These are phyloP conservation scores for Achroia grisella DNA, from an alignment of 1,140 invertebrate species.

Conservation along the genomic window DNA sequence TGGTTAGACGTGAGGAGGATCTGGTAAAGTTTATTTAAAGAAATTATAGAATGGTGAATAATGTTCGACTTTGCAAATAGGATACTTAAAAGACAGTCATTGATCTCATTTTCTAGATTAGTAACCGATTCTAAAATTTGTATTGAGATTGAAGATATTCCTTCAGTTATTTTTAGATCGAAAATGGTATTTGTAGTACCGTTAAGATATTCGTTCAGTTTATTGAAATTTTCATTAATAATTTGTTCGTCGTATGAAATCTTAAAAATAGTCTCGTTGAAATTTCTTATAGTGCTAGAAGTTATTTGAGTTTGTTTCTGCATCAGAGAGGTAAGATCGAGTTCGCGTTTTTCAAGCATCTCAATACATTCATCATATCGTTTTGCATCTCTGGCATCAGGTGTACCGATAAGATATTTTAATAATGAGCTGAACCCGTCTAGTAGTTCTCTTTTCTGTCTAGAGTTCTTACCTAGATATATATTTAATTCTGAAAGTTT, in stretches of 20 bases:
- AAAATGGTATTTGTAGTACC: slow-evolving; percentile 15
- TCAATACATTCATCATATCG: slow-evolving; percentile 22
- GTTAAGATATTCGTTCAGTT: slow-evolving; percentile 15
- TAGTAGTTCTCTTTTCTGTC: slow-evolving; percentile 20
- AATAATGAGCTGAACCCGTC: slow-evolving; percentile 30
- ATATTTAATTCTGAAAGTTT: slow-evolving; percentile 3
- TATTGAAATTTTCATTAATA: slow-evolving; percentile 22
- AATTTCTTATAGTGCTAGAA: slow-evolving; percentile 17
- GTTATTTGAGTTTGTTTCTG: slow-evolving; percentile 20
- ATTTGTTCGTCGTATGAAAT: slow-evolving; percentile 21
- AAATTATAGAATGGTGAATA: slow-evolving; percentile 32
- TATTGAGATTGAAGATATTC: slow-evolving; percentile 12
- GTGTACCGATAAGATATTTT: slow-evolving; percentile 42
- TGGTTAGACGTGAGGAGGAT: slow-evolving; percentile 27
- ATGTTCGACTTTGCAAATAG: slow-evolving; percentile 29
- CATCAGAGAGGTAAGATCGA: slow-evolving; percentile 10
- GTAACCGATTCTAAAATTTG: slow-evolving; percentile 10
- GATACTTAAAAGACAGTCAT: slow-evolving; percentile 25
- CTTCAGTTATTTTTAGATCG: slow-evolving; percentile 15
- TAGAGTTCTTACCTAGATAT: slow-evolving; percentile 7
- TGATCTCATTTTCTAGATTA: slow-evolving; percentile 18
- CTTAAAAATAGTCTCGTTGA: slow-evolving; percentile 22
- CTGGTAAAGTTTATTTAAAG: slow-evolving; percentile 18
- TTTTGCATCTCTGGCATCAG: slow-evolving; percentile 23
- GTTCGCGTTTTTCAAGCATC: slow-evolving; percentile 18